Evolutionary conservation across 2,113 vertebrate genomes (phyloP).

Genomic region (Aleadryas rufinucha): DNA sequence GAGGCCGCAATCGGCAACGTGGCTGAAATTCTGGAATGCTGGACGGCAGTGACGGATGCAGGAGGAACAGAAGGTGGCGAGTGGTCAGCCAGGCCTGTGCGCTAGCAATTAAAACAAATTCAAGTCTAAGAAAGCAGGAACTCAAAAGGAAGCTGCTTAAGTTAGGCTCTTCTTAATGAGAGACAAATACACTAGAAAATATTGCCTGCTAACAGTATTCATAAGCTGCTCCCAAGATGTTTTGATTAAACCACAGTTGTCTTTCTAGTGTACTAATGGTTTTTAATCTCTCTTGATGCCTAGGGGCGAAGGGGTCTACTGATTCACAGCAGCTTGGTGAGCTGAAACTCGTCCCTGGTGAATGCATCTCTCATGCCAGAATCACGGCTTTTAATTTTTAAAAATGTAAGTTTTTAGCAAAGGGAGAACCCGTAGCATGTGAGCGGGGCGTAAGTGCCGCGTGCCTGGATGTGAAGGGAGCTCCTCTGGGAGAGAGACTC

Average conservation of each 20-base stretch:
- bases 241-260: constrained; percentile 54
- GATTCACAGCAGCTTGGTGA: constrained; percentile 40
- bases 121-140: not conserved
- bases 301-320: constrained; percentile 24
- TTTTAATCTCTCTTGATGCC: constrained; percentile 56
- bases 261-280: constrained; percentile 54
- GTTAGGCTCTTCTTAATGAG: constrained; percentile 45
- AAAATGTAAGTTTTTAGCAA: constrained; percentile 54
- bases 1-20: not conserved
- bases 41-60: not conserved
- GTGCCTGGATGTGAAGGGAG: not conserved
- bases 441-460: fast-evolving
- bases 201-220: constrained; percentile 54
- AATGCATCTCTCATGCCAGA: constrained; percentile 25
- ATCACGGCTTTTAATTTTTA: constrained; percentile 43
- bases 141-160: constrained; percentile 43
- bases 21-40: not conserved
- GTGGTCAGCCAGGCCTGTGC: not conserved
- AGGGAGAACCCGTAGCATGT: not conserved
- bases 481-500: not conserved
- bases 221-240: constrained; percentile 59
- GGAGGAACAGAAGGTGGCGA: not conserved
- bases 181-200: constrained; percentile 36
- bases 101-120: constrained; percentile 9
- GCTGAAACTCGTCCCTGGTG: constrained; percentile 29